Conservation (phyloP, 2,113 vertebrate genomes). For the Oncorhynchus nerka region DNA sequence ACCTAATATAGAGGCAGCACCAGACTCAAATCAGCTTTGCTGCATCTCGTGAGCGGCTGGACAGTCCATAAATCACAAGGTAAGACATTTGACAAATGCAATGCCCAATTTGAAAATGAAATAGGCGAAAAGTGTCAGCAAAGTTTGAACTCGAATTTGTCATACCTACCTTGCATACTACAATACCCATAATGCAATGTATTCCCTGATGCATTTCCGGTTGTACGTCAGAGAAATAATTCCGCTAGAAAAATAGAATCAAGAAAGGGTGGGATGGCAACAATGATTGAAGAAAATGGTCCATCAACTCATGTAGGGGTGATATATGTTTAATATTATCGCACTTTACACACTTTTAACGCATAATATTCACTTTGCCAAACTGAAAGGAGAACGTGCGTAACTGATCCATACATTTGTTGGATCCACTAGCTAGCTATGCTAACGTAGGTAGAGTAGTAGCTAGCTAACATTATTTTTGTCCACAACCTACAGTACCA, state of each 20-base stretch:
- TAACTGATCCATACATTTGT: background rate
- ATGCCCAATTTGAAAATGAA: no score
- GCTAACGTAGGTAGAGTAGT: background rate
- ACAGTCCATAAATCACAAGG: background rate
- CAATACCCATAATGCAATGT: slow-evolving; percentile 10
- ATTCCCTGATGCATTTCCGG: slow-evolving; percentile 34
- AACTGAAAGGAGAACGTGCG: background rate
- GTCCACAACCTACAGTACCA: no score
- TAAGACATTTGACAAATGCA: background rate
- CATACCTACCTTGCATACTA: background rate
- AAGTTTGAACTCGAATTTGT: no score
- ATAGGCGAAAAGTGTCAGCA: no score
- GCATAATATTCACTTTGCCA: no score
- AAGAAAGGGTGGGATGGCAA: slow-evolving; percentile 44
- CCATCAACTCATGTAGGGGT: slow-evolving; percentile 58
- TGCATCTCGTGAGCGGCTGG: no score
- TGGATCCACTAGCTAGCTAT: background rate
- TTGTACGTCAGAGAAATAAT: slow-evolving; percentile 41
- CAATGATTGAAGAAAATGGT: slow-evolving; percentile 70
- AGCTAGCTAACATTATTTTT: no score
- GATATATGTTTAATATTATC: background rate
- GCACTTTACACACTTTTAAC: background rate
- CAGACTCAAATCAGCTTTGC: no score
- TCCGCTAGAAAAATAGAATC: slow-evolving; percentile 36
- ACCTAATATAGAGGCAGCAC: no score